phyloP scores from a whole-genome alignment of 2,797 vertebrate species.

The Sardinella longiceps region DNA sequence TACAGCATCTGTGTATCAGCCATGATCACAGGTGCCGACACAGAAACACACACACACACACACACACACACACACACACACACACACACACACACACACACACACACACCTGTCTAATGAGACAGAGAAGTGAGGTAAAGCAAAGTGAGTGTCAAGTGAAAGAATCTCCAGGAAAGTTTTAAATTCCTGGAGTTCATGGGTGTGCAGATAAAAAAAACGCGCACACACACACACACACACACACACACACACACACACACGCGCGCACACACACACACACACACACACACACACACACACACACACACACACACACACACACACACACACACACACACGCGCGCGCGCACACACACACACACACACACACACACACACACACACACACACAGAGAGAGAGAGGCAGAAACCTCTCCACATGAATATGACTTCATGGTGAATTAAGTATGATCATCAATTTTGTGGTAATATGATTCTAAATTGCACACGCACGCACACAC shows the following conservation, averaged over 20 bases:
- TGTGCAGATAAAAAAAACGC: background rate
- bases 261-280: background rate
- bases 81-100: background rate
- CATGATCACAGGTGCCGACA: background rate
- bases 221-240: too few relatives aligned
- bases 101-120: background rate
- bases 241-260: slow-evolving; percentile 10
- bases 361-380: too few relatives aligned
- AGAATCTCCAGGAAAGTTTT: slow-evolving; percentile 11
- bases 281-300: background rate
- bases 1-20: background rate
- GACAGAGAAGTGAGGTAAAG: background rate
- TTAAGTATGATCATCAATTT: background rate
- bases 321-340: background rate
- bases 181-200: background rate
- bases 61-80: background rate
- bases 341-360: too few relatives aligned
- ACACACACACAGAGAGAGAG: too few relatives aligned
- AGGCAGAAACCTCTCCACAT: too few relatives aligned
- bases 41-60: too few relatives aligned
- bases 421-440: background rate
- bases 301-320: background rate
- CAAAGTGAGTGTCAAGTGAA: background rate
- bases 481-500: slow-evolving; percentile 1
- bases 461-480: background rate